Evolutionary conservation across 1,140 invertebrate genomes (phyloP), one percentile per base, ranked within the genome.

Genomic region (Ephestia elutella): DNA sequence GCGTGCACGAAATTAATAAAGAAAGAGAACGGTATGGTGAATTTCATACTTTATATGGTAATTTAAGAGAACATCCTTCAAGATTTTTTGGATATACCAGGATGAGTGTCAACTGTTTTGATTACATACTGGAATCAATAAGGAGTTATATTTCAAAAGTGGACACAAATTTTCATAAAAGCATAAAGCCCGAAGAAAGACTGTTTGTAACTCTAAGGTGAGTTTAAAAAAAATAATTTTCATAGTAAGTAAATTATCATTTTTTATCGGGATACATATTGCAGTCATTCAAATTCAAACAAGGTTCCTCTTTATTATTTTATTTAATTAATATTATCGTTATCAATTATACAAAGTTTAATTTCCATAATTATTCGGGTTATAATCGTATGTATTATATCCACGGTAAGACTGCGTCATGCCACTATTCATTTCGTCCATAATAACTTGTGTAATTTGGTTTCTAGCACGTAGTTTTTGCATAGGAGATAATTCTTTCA

Each of bases 361-460:
- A 60, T 60, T 60, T 60, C 59, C 59, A 56, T 60, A 60, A 56
- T 60, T 55, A 50, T 19, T 35, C 9, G 54, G 32, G 54, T 38
- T 55, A 55, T 55, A 55, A 35, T 55, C 54, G 54, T 55, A 55
- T 35, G 61, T 63, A 58, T 54, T 58, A 44, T 63, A 58, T 32
- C 53, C 56, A 57, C 35, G 28, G 54, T 55, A 55, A 38, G 56
- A 19, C 61, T 58, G 61, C 3, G 61, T 63, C 61, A 28, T 63
- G 53, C 18, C 61, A 58, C 53, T 57, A 62, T 62, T 62, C 60
- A 62, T 62, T 62, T 62, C 60, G 20, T 62, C 50, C 60, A 62
- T 57, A 59, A 59, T 21, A 58, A 63, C 56, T 63, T 63, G 49
- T 59, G 62, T 59, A 55, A 63, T 59, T 48, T 63, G 20, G 11